Percentiles rank a stretch among this genome's conserved stretches.
These are phyloP conservation scores for Tinea trinotella DNA, from an alignment of 2,888 invertebrate genomes.

Conservation along the genomic window DNA sequence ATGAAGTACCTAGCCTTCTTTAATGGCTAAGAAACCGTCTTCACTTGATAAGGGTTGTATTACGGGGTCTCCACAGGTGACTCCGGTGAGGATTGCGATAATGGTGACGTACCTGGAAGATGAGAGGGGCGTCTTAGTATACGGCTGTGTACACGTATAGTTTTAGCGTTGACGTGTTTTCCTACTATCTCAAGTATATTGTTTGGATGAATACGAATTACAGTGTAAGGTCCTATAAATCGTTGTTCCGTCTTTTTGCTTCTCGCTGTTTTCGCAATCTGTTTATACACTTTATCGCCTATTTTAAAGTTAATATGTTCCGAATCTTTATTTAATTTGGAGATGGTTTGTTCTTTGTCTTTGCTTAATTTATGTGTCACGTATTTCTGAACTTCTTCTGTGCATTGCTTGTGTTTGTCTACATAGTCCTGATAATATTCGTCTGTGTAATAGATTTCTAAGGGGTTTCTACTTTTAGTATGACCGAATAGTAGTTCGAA, in stretches of 20 bases:
- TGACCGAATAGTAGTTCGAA: conserved; percentile 18
- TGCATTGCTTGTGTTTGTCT: conserved; percentile 1
- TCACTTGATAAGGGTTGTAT: not conserved
- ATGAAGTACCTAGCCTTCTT: not conserved
- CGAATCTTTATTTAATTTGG: conserved; percentile 14
- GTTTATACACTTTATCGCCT: conserved; percentile 23
- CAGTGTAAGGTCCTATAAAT: conserved; percentile 8
- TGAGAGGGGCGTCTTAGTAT: conserved; percentile 3
- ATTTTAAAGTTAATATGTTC: conserved; percentile 20
- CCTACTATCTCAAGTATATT: not conserved
- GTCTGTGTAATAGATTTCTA: conserved; percentile 7
- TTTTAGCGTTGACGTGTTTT: conserved; percentile 12
- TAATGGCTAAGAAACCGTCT: conserved; percentile 9
- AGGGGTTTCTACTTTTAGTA: conserved; percentile 10
- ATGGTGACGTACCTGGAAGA: conserved; percentile 4
- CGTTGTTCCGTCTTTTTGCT: conserved; percentile 19
- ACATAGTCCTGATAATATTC: conserved; percentile 20
- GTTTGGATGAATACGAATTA: not conserved
- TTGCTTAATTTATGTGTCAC: conserved; percentile 1
- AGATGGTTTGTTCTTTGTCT: conserved; percentile 20
- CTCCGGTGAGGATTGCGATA: not conserved
- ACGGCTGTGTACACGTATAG: conserved; percentile 4
- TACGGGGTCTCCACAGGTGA: not conserved
- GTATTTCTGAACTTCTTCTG: conserved; percentile 11
- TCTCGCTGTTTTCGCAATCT: conserved; percentile 22